Evolutionary conservation across 2,113 vertebrate genomes (phyloP).

Genomic region (Mixornis gularis): DNA sequence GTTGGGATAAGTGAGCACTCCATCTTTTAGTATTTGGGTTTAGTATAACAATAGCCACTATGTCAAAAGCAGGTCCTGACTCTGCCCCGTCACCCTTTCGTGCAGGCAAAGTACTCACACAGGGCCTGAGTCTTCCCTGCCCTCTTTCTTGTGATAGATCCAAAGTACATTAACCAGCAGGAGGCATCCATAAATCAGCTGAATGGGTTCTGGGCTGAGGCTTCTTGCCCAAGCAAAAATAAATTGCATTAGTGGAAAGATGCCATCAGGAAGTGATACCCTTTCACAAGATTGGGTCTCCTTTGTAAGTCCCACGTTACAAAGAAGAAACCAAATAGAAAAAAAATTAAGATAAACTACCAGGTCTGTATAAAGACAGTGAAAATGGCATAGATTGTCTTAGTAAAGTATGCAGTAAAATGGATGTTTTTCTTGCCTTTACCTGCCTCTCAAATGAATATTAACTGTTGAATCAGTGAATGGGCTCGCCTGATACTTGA

Average conservation of each 20-base stretch:
- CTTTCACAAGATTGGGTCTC: not conserved
- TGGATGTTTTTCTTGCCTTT: not conserved
- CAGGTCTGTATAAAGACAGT: not conserved
- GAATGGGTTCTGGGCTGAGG: not conserved
- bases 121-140: not conserved
- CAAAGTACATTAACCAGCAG: not conserved
- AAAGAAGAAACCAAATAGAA: not conserved
- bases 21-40: constrained; percentile 26
- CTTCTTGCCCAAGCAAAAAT: not conserved
- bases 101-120: not conserved
- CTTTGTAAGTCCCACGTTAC: not conserved
- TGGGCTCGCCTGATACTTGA: not conserved
- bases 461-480: not conserved
- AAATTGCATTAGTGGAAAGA: not conserved
- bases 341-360: not conserved
- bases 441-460: not conserved
- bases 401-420: not conserved
- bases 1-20: not conserved
- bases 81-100: not conserved
- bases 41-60: constrained; percentile 21
- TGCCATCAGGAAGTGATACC: not conserved
- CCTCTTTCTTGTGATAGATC: not conserved
- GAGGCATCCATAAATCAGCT: not conserved
- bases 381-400: not conserved
- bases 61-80: constrained; percentile 6